Evolutionary conservation across 2,113 vertebrate species (phyloP).

Genomic region (Pterocles gutturalis): DNA sequence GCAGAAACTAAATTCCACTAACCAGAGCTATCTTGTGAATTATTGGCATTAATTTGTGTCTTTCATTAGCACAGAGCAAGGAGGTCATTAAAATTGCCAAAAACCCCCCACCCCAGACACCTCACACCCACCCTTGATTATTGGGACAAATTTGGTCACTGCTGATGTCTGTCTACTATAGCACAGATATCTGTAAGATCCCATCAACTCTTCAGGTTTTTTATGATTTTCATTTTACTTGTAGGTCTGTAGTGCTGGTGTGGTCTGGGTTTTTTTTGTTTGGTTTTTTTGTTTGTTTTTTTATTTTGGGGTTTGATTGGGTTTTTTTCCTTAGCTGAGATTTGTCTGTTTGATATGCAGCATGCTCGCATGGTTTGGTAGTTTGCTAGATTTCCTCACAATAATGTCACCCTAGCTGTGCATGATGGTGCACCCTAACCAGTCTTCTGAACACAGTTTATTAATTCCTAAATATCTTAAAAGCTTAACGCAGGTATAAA

Average conservation of each 20-base stretch:
- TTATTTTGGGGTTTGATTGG: neutral
- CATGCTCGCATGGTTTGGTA: constrained; percentile 36
- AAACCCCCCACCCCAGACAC: neutral
- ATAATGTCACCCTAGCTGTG: neutral
- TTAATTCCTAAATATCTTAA: neutral
- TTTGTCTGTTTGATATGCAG: neutral
- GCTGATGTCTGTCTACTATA: neutral
- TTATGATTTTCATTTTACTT: neutral
- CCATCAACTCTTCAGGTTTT: neutral
- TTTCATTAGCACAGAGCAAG: neutral
- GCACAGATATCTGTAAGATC: neutral
- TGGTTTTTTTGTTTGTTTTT: neutral
- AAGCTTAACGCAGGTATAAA: neutral
- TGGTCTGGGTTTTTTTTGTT: neutral
- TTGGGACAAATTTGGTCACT: neutral
- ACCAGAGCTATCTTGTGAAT: constrained; percentile 37
- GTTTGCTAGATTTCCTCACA: neutral
- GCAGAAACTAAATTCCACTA: constrained; percentile 57
- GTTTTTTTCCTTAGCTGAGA: neutral
- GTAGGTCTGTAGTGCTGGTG: neutral
- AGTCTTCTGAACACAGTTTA: neutral
- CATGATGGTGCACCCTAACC: neutral
- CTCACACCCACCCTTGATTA: neutral
- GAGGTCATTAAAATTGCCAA: neutral
- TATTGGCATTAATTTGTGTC: neutral